phyloP scores from a whole-genome alignment of 1,140 invertebrate genomes.

The Drosophila mauritiana region DNA sequence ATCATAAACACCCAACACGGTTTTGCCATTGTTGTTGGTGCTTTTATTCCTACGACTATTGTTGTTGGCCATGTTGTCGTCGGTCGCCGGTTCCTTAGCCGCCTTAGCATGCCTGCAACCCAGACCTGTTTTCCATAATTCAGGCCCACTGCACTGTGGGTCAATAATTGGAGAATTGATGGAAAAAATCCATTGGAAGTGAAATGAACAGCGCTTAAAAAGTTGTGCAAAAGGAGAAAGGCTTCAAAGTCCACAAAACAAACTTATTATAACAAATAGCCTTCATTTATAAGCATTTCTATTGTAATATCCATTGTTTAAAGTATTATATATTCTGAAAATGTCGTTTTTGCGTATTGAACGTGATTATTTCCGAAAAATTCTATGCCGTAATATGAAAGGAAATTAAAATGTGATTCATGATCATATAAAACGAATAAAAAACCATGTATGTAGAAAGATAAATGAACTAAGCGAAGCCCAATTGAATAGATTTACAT shows the following conservation, averaged over 20 bases:
- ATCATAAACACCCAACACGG: slow-evolving; percentile 56
- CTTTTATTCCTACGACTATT: slow-evolving; percentile 37
- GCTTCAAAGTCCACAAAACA: background rate
- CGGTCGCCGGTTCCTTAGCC: slow-evolving; percentile 54
- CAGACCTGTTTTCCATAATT: slow-evolving; percentile 78
- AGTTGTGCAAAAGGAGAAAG: slow-evolving; percentile 1
- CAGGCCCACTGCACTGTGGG: slow-evolving; percentile 61
- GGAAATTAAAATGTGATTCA: background rate
- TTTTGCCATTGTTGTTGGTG: slow-evolving; percentile 16
- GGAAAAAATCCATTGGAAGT: background rate
- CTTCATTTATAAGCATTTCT: no score
- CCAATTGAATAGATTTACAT: no score
- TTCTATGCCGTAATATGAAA: background rate
- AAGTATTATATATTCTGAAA: no score
- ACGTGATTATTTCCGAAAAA: background rate
- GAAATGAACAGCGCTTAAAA: background rate
- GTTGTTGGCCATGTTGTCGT: slow-evolving; percentile 36
- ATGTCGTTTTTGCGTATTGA: no score
- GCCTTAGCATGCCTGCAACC: slow-evolving; percentile 65
- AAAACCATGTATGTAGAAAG: background rate
- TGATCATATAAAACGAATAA: background rate
- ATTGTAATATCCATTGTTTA: no score
- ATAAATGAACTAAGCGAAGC: no score
- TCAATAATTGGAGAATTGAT: background rate
- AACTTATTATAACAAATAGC: background rate